Conservation (phyloP, 2,113 vertebrate genomes). For the Echinops telfairi region DNA sequence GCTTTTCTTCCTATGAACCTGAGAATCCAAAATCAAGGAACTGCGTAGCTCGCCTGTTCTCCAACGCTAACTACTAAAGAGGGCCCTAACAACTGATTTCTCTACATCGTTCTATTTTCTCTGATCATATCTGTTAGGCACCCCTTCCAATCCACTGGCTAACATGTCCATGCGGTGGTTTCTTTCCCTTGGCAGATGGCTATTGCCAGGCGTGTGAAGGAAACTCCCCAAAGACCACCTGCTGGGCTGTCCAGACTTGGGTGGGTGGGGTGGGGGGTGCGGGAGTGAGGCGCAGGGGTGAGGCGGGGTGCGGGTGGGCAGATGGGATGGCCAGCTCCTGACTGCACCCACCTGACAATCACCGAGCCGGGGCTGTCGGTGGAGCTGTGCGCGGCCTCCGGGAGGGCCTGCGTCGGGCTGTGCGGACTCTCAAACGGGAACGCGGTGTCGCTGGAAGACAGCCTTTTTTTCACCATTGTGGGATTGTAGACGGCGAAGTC, state of each 20-base stretch:
- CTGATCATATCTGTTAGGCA: background rate
- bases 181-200: background rate
- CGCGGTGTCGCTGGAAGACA: constrained; percentile 66
- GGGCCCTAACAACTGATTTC: background rate
- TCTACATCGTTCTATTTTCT: background rate
- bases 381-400: constrained; percentile 56
- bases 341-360: constrained; percentile 85
- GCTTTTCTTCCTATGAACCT: background rate
- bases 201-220: background rate
- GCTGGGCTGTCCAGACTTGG: no score
- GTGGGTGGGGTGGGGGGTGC: no score
- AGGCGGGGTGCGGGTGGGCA: accelerated
- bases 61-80: background rate
- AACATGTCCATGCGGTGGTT: no score
- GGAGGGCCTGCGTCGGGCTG: constrained; percentile 46
- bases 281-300: no score
- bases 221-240: background rate
- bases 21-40: background rate
- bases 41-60: background rate
- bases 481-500: background rate
- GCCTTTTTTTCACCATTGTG: constrained; percentile 81
- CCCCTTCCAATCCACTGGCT: no score
- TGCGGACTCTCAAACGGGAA: constrained; percentile 71
- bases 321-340: accelerated
- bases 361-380: constrained; percentile 77